Conservation (phyloP, 1,140 invertebrate genomes). For the Polypedilum pembai region DNA sequence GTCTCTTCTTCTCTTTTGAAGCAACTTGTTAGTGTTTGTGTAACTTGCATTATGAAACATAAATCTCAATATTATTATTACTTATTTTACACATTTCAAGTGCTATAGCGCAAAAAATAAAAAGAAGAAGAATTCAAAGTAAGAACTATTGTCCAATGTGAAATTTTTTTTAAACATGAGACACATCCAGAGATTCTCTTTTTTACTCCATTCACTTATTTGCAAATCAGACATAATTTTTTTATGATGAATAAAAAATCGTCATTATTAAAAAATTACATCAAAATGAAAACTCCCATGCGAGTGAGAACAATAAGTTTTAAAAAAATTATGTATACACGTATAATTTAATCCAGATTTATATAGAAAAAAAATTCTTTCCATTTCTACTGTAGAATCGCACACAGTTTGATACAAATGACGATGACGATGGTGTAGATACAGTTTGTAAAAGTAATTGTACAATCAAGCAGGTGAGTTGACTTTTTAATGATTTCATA, state of each 20-base stretch:
- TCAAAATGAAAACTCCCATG: too few relatives aligned
- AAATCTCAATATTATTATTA: constrained; percentile 11
- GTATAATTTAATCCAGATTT: not conserved
- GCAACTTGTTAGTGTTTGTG: not conserved
- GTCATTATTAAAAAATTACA: too few relatives aligned
- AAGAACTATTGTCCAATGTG: not conserved
- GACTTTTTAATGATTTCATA: not conserved
- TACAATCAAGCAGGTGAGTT: constrained; percentile 20
- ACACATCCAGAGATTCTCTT: not conserved
- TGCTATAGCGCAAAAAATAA: not conserved
- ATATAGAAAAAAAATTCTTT: constrained; percentile 1
- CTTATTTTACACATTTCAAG: not conserved
- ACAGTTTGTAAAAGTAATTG: constrained; percentile 20
- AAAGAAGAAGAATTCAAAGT: not conserved
- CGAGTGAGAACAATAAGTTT: too few relatives aligned
- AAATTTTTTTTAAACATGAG: not conserved
- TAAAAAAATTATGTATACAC: too few relatives aligned
- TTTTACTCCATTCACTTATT: not conserved
- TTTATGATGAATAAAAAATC: not conserved
- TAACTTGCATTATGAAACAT: not conserved
- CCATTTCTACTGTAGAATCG: constrained; percentile 9
- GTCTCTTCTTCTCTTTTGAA: too few relatives aligned
- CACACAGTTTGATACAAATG: not conserved
- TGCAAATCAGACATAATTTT: not conserved
- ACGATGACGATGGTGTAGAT: not conserved